phyloP scores from a whole-genome alignment of 1,140 invertebrate genomes.

The Heliconius eleuchia region DNA sequence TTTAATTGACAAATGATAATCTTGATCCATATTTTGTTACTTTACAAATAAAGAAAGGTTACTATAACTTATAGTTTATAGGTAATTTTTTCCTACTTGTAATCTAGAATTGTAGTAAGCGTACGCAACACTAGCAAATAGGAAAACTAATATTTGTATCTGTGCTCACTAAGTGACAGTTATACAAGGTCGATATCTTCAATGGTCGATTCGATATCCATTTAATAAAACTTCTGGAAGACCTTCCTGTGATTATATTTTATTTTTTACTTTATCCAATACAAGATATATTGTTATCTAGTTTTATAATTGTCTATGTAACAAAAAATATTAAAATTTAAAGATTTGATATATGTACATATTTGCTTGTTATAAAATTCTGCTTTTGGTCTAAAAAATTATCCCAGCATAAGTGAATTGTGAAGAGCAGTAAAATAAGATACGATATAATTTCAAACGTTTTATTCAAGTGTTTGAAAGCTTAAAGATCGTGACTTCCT shows the following conservation, averaged over 20 bases:
- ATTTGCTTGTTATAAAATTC: background rate
- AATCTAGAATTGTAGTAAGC: no score
- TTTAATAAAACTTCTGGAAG: background rate
- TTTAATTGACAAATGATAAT: no score
- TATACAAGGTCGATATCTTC: slow-evolving; percentile 4
- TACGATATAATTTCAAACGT: background rate
- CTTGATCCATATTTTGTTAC: no score
- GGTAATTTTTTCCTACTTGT: no score
- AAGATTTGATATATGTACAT: background rate
- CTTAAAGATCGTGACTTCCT: background rate
- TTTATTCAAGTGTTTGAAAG: background rate
- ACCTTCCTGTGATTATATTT: background rate
- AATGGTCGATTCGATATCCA: slow-evolving; percentile 4
- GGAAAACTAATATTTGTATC: background rate
- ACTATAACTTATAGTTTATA: no score
- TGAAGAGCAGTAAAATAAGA: background rate
- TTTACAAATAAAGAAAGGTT: no score
- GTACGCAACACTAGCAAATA: no score
- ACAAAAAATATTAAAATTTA: background rate
- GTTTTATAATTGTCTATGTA: background rate
- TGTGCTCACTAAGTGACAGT: background rate
- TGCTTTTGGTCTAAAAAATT: background rate
- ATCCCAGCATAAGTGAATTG: background rate
- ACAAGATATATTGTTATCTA: slow-evolving; percentile 2
- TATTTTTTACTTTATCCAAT: background rate